Evolutionary conservation across 2,797 vertebrate genomes (phyloP).

Genomic region (Hirundo rustica): DNA sequence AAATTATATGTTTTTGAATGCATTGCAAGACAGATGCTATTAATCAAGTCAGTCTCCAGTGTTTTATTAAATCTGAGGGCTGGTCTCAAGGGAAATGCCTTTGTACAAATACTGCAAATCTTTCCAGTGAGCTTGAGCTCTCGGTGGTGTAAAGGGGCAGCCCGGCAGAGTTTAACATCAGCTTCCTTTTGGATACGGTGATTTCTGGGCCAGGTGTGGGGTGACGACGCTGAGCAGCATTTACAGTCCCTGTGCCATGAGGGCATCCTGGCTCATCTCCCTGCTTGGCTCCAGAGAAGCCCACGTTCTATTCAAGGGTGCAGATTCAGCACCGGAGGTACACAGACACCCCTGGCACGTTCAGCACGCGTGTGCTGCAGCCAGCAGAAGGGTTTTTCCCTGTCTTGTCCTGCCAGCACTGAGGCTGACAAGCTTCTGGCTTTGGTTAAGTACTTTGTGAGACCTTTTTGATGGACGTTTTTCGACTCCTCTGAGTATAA

Average conservation of each 20-base stretch:
- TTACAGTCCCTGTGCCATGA: not conserved
- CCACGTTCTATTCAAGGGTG: not conserved
- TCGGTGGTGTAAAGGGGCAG: not conserved
- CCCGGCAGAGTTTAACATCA: not conserved
- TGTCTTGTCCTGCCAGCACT: conserved; percentile 53
- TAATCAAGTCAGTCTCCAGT: not conserved
- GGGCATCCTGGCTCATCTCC: accelerated
- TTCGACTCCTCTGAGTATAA: conserved; percentile 74
- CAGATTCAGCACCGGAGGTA: not conserved
- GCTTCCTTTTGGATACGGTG: accelerated
- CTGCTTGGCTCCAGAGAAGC: not conserved
- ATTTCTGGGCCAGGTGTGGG: not conserved
- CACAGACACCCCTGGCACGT: not conserved
- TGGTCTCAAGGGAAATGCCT: not conserved
- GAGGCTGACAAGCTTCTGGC: conserved; percentile 74
- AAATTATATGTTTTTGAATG: not conserved
- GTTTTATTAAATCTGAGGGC: not conserved
- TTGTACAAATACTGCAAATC: not conserved
- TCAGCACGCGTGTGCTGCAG: not conserved
- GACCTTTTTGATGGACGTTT: conserved; percentile 66
- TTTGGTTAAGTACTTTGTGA: conserved; percentile 76
- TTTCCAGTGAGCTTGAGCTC: not conserved
- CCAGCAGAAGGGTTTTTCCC: not conserved
- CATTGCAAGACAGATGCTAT: not conserved
- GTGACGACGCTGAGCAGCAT: not conserved